Evolutionary conservation across 2,888 invertebrate species (phyloP).

Genomic region (Doris montereyensis): DNA sequence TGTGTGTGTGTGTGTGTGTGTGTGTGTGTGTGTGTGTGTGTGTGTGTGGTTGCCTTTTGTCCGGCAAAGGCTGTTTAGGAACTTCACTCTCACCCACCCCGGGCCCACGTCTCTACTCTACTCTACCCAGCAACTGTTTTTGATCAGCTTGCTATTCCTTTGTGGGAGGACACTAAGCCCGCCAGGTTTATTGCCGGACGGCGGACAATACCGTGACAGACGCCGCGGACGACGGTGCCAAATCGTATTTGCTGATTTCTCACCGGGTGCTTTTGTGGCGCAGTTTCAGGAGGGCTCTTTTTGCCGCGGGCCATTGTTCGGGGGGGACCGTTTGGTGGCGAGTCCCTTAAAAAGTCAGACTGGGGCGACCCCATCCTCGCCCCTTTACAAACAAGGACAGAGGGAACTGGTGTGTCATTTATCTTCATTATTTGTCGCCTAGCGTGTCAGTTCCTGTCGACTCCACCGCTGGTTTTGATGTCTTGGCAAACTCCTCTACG

Average conservation of each 20-base stretch:
- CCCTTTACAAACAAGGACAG: slow-evolving; percentile 45
- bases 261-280: slow-evolving; percentile 43
- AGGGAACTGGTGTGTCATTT: slow-evolving; percentile 46
- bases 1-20: no score
- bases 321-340: slow-evolving; percentile 32
- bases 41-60: neutral
- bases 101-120: neutral
- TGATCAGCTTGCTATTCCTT: slow-evolving; percentile 47
- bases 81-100: slow-evolving; percentile 34
- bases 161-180: slow-evolving; percentile 45
- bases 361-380: slow-evolving; percentile 43
- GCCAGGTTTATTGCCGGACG: slow-evolving; percentile 47
- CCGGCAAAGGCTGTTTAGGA: slow-evolving; percentile 31
- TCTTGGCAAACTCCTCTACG: slow-evolving; percentile 38
- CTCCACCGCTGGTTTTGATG: slow-evolving; percentile 38
- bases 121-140: slow-evolving; percentile 42
- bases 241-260: slow-evolving; percentile 50
- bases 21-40: no score
- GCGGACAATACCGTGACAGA: slow-evolving; percentile 47
- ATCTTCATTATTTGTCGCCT: slow-evolving; percentile 53
- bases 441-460: slow-evolving; percentile 48
- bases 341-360: slow-evolving; percentile 43
- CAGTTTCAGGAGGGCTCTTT: slow-evolving; percentile 45
- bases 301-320: slow-evolving; percentile 42
- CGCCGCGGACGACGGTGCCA: slow-evolving; percentile 44